These are phyloP conservation scores for Bubalus kerabau DNA, from an alignment of 2,113 vertebrate genomes.

Conservation along the genomic window DNA sequence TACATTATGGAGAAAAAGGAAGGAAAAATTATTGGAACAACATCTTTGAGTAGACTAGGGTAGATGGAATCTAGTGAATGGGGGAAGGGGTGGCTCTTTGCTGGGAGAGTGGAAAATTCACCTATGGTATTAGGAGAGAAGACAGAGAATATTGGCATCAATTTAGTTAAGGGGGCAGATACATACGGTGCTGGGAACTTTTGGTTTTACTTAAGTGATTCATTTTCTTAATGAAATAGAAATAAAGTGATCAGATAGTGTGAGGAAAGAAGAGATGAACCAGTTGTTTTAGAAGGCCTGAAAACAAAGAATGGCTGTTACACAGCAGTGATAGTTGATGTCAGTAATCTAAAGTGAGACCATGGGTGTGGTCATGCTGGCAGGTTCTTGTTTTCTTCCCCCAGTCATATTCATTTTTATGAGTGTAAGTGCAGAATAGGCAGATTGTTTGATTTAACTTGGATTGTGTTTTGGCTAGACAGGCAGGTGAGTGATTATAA, in stretches of 20 bases:
- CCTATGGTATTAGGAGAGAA: background rate
- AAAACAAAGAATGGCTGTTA: background rate
- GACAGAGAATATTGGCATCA: background rate
- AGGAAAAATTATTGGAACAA: background rate
- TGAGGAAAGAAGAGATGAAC: background rate
- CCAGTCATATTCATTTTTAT: background rate
- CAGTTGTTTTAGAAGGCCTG: background rate
- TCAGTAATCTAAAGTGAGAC: background rate
- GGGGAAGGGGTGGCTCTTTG: background rate
- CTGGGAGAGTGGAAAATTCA: background rate
- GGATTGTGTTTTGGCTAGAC: background rate
- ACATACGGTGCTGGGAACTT: background rate
- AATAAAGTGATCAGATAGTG: background rate
- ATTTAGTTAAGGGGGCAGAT: background rate
- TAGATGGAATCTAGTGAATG: background rate
- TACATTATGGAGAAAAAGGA: background rate
- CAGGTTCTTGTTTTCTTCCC: background rate
- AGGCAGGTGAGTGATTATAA: background rate
- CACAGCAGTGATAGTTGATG: background rate
- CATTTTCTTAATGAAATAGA: background rate
- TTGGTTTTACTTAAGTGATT: background rate
- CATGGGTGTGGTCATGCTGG: background rate
- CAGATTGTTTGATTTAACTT: background rate
- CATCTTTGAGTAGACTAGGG: background rate
- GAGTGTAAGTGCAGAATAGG: background rate